A percentile compares a stretch with the other conserved stretches of the same genome.
Evolutionary conservation across 2,888 invertebrate genomes (phyloP).

Genomic region (Drosophila subsilvestris): DNA sequence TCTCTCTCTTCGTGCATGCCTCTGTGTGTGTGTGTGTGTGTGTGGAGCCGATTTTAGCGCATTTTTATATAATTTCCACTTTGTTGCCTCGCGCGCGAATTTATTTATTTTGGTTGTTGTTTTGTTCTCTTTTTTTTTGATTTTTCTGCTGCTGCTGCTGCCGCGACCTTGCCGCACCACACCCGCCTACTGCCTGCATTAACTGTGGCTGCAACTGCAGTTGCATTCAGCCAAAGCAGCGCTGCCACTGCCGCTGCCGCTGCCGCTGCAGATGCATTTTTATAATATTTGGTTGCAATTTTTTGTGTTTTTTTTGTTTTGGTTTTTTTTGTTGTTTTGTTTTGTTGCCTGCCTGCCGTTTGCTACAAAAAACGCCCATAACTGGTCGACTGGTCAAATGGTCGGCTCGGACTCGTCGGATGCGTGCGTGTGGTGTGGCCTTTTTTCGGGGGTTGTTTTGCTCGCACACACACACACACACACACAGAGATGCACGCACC

Average conservation of each 20-base stretch:
- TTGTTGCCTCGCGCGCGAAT: constrained; percentile 63
- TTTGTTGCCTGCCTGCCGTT: constrained; percentile 16
- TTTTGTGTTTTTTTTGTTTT: constrained; percentile 29
- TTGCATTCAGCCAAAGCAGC: constrained; percentile 13
- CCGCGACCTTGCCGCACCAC: constrained; percentile 73
- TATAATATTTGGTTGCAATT: constrained; percentile 38
- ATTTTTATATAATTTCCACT: constrained; percentile 79
- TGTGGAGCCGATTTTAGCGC: constrained; percentile 70
- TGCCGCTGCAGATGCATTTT: constrained; percentile 42
- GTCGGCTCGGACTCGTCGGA: constrained; percentile 53
- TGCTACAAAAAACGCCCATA: constrained; percentile 72
- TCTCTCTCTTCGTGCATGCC: not conserved
- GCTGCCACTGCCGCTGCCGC: constrained; percentile 1
- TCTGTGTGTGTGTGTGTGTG: constrained; percentile 26
- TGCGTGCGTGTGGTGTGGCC: constrained; percentile 30
- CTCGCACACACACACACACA: constrained; percentile 33
- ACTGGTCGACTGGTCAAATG: constrained; percentile 51
- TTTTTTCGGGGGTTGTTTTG: constrained; percentile 76
- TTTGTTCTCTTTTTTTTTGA: constrained; percentile 58
- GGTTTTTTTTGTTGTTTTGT: constrained; percentile 32
- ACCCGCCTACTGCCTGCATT: constrained; percentile 61
- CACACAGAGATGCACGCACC: constrained; percentile 22
- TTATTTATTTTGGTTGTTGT: constrained; percentile 75
- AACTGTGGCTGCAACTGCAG: constrained; percentile 49
- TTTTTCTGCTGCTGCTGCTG: constrained; percentile 37